phyloP scores from a whole-genome alignment of 1,140 invertebrate genomes.

The Ceratosolen solmsi region DNA sequence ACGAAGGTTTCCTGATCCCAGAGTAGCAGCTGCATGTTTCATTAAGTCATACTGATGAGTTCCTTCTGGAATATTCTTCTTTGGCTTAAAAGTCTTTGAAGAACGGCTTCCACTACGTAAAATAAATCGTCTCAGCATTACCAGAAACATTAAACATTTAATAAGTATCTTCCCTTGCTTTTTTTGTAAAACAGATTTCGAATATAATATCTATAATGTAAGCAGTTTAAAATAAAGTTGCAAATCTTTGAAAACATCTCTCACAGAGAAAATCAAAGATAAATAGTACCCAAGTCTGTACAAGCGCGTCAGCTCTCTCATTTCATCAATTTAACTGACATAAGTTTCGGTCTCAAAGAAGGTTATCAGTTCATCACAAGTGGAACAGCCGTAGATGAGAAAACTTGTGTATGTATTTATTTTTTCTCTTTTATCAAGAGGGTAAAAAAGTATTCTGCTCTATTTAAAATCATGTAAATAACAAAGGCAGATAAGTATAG shows the following conservation, averaged over 20 bases:
- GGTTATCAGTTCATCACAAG: slow-evolving; percentile 48
- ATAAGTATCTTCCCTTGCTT: slow-evolving; percentile 43
- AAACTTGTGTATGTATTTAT: slow-evolving; percentile 26
- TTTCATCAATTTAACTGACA: slow-evolving; percentile 47
- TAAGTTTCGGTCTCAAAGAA: slow-evolving; percentile 45
- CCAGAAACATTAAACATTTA: slow-evolving; percentile 47
- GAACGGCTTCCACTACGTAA: slow-evolving; percentile 85
- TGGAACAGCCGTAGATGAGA: slow-evolving; percentile 35
- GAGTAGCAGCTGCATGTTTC: slow-evolving; percentile 98
- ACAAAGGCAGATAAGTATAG: neutral
- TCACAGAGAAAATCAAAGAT: neutral
- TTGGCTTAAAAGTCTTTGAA: slow-evolving; percentile 98
- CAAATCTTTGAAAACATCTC: slow-evolving; percentile 50
- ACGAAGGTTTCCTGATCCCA: slow-evolving; percentile 97
- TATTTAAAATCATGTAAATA: slow-evolving; percentile 32
- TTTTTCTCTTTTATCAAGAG: slow-evolving; percentile 37
- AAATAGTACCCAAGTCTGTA: slow-evolving; percentile 28
- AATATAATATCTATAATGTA: slow-evolving; percentile 41
- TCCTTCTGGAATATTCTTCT: slow-evolving; percentile 99
- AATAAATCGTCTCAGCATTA: slow-evolving; percentile 51
- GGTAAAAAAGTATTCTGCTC: slow-evolving; percentile 21
- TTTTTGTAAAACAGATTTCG: slow-evolving; percentile 45
- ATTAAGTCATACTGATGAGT: slow-evolving; percentile 99
- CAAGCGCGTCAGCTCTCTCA: slow-evolving; percentile 27
- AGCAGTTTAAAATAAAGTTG: slow-evolving; percentile 41